A percentile compares a stretch with the other conserved stretches of the same genome.
Conservation (phyloP, 2,888 invertebrate genomes). For the Pristionchus arcanus region DNA sequence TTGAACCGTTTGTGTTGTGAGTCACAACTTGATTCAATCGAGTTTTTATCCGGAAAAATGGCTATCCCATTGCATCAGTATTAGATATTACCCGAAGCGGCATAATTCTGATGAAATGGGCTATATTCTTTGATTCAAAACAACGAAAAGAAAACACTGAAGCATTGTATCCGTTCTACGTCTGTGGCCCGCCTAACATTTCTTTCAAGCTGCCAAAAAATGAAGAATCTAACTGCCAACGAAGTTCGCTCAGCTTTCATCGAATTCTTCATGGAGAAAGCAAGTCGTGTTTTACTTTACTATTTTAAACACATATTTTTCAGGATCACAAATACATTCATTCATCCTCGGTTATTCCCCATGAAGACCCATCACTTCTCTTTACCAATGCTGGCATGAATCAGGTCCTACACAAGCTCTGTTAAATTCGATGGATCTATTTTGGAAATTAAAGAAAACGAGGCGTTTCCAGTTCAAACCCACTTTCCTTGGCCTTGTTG, state of each 20-base stretch:
- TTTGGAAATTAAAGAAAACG: too few species aligned
- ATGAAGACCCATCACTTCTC: conserved; percentile 96
- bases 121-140: too few species aligned
- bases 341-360: conserved; percentile 96
- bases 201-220: background rate
- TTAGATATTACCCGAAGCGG: too few species aligned
- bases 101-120: too few species aligned
- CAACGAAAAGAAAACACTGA: too few species aligned
- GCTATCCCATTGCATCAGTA: too few species aligned
- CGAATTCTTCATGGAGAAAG: conserved; percentile 81
- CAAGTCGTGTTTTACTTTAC: conserved; percentile 37
- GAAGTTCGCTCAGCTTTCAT: conserved; percentile 76
- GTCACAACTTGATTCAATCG: too few species aligned
- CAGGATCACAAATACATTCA: conserved; percentile 93
- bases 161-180: background rate
- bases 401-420: too few species aligned
- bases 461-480: conserved; percentile 98
- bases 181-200: too few species aligned
- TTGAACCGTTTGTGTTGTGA: too few species aligned
- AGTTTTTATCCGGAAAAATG: too few species aligned
- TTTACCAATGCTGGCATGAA: conserved; percentile 99
- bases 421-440: too few species aligned
- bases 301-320: background rate
- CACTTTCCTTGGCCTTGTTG: conserved; percentile 95
- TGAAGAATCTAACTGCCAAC: conserved; percentile 64